phyloP scores from a whole-genome alignment of 2,113 vertebrate genomes.

The Rhadina sibilatrix region DNA sequence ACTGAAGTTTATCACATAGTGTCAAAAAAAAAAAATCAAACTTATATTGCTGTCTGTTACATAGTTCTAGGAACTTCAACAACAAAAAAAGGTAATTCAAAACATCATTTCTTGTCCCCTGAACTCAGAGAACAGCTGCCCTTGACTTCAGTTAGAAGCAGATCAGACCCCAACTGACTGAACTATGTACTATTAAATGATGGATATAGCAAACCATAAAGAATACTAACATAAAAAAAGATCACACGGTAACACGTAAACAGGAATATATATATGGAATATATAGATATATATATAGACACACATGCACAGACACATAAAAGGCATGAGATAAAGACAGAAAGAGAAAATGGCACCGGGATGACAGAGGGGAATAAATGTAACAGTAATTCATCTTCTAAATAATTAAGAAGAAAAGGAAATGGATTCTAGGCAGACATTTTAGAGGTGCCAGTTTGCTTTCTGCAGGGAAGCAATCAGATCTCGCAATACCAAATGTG shows the following conservation, averaged over 20 bases:
- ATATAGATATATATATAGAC: neutral
- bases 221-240: neutral
- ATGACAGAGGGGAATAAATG: neutral
- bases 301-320: fast-evolving
- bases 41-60: neutral
- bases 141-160: neutral
- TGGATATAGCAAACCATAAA: neutral
- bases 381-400: neutral
- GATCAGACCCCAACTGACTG: neutral
- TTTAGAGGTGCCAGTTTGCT: neutral
- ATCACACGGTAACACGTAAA: neutral
- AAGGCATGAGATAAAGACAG: neutral
- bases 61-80: neutral
- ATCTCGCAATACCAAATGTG: neutral
- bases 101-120: neutral
- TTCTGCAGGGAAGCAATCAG: neutral
- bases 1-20: neutral
- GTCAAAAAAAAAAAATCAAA: neutral
- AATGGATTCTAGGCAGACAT: neutral
- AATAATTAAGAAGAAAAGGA: neutral
- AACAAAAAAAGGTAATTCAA: neutral
- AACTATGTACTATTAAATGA: neutral
- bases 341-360: neutral
- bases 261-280: neutral
- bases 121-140: neutral